phyloP scores from a whole-genome alignment of 1,140 invertebrate species.

The Lanistes nyassanus region DNA sequence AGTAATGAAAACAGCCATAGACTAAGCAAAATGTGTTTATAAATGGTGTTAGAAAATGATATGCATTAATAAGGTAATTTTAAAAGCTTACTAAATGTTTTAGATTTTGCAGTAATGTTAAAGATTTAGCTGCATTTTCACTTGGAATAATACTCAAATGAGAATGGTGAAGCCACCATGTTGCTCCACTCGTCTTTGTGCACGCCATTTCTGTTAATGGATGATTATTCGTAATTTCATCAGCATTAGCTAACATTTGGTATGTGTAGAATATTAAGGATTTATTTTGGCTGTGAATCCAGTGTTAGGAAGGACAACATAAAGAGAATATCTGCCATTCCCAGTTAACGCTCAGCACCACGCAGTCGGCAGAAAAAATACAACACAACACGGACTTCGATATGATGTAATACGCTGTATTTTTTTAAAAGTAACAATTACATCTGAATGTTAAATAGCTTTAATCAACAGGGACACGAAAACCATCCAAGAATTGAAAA shows the following conservation, averaged over 20 bases:
- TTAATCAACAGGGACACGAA: no score
- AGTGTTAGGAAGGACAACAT: background rate
- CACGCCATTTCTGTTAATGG: background rate
- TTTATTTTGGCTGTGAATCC: no score
- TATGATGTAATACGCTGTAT: no score
- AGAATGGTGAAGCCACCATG: background rate
- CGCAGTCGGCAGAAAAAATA: background rate
- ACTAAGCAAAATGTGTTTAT: background rate
- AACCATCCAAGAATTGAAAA: no score
- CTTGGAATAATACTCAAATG: background rate
- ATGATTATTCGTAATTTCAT: background rate
- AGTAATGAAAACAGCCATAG: slow-evolving; percentile 15
- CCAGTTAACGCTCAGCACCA: background rate
- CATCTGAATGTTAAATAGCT: background rate
- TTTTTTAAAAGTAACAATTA: background rate
- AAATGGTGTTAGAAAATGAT: background rate
- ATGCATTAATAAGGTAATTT: background rate
- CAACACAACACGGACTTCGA: no score
- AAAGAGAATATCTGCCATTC: no score
- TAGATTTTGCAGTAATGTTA: no score
- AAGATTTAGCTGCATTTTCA: background rate
- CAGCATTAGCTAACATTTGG: background rate
- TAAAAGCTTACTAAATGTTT: background rate
- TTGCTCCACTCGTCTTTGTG: background rate
- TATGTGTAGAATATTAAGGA: background rate